Evolutionary conservation across 2,113 vertebrate genomes (phyloP), one percentile per base, ranked within the genome.

Genomic region (Stictonetta naevosa): DNA sequence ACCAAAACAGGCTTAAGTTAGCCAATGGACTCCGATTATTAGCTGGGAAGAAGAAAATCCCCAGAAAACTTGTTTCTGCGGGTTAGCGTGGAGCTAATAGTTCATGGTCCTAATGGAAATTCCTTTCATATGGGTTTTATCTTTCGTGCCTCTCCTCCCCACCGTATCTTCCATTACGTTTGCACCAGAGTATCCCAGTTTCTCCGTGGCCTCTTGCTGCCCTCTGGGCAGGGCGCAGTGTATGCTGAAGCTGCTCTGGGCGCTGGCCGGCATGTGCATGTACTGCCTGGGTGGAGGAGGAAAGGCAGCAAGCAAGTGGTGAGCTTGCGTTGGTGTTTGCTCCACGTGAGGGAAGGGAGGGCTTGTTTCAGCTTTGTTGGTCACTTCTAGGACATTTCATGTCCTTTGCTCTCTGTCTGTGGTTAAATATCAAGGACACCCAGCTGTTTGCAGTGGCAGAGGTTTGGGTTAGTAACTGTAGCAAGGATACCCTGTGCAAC

Each of bases 181-280:
- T 40, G 46, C 3, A 3, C 5, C 58, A 25, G 34, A 28, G 20
- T 34, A 6, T 3, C 31, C 25, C 26, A 4, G 26, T 78, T 87
- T 71, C 19, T 48, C 15, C 23, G 13, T 62, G 72, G 38, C 44
- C 2, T 1, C 56, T 26, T 62, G 40, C 60, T 63, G 40, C 44
- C 40, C 14, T 26, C 22, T 62, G 90, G 33, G 15, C 44, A 50
- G 69, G 78, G 29, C 8, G 11, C 0, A 0, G 48, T 0, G 0
- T 10, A 13, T 6, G 3, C n/a, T 12, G 5, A 38, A 36, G 75
- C 52, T 88, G 50, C 77, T 78, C 11, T 0, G 0, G 48, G 11
- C 12, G 26, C 82, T 42, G 67, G 13, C 58, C 19, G 66, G 22
- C 4, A 1, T 21, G 15, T 75, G 11, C 1, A 0, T 26, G 25